Percentiles rank a stretch among this genome's conserved stretches.
Evolutionary conservation across 2,797 vertebrate species (phyloP).

Genomic region (Bryconaethiops microstoma): DNA sequence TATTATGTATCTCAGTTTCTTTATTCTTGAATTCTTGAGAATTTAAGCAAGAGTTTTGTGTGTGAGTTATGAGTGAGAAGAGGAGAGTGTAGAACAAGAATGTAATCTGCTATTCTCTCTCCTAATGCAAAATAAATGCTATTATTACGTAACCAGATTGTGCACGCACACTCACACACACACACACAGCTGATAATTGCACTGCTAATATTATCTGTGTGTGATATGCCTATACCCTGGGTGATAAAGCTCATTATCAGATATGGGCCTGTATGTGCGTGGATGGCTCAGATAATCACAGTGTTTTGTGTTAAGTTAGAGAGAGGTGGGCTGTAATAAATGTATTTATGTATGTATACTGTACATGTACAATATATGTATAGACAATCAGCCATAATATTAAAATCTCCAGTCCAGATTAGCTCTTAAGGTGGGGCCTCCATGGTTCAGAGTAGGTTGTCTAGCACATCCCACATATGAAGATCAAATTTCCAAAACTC

Average conservation of each 20-base stretch:
- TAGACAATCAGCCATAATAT: too few species aligned
- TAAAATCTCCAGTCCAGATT: too few species aligned
- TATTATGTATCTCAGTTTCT: too few species aligned
- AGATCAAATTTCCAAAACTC: too few species aligned
- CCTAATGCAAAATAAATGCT: constrained; percentile 29
- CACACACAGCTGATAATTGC: constrained; percentile 32
- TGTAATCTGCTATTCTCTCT: constrained; percentile 7
- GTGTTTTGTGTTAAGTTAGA: not conserved
- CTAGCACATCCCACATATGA: too few species aligned
- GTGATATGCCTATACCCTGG: constrained; percentile 33
- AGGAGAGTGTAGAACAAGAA: not conserved
- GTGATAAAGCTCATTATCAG: constrained; percentile 43
- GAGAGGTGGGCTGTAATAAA: not conserved
- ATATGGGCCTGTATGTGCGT: constrained; percentile 37
- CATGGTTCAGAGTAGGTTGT: too few species aligned
- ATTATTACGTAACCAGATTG: constrained; percentile 12
- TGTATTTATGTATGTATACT: not conserved
- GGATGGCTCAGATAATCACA: constrained; percentile 24
- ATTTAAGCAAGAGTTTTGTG: not conserved
- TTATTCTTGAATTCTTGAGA: not conserved
- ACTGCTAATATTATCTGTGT: constrained; percentile 33
- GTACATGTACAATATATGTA: not conserved
- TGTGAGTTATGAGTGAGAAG: not conserved
- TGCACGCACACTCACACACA: not conserved
- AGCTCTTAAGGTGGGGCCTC: too few species aligned